Conservation (phyloP, 2,113 vertebrate species). For the Sporophila hypoxantha region DNA sequence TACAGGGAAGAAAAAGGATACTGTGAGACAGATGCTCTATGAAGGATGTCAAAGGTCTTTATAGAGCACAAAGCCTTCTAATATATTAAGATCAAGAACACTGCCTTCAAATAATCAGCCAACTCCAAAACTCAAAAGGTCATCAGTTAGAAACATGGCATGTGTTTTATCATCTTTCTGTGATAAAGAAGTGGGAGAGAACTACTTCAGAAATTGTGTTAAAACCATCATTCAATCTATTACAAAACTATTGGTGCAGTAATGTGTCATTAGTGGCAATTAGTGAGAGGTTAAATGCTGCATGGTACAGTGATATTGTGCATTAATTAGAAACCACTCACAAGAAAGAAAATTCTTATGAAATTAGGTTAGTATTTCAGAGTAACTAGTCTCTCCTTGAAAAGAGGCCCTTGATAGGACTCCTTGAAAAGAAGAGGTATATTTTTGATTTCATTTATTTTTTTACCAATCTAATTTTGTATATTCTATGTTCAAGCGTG, state of each 20-base stretch:
- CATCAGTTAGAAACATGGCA: neutral
- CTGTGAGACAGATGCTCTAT: neutral
- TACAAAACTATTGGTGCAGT: conserved; percentile 8
- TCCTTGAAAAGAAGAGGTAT: neutral
- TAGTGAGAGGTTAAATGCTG: conserved; percentile 39
- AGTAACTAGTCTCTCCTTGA: neutral
- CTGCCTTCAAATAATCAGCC: neutral
- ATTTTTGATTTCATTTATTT: neutral
- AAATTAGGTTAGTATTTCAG: neutral
- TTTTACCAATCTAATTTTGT: neutral
- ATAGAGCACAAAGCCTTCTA: neutral
- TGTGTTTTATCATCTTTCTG: neutral
- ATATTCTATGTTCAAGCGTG: neutral
- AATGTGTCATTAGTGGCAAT: conserved; percentile 27
- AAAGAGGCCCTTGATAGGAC: neutral
- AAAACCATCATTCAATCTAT: conserved; percentile 7
- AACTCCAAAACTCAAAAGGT: neutral
- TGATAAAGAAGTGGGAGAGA: conserved; percentile 4
- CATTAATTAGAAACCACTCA: conserved; percentile 21
- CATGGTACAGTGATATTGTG: neutral
- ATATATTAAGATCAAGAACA: neutral
- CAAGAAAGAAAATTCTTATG: neutral
- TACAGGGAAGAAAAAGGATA: neutral
- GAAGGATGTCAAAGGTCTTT: neutral
- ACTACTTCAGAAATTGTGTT: neutral